Conservation (phyloP, 1,140 invertebrate species). For the Drosophila busckii region DNA sequence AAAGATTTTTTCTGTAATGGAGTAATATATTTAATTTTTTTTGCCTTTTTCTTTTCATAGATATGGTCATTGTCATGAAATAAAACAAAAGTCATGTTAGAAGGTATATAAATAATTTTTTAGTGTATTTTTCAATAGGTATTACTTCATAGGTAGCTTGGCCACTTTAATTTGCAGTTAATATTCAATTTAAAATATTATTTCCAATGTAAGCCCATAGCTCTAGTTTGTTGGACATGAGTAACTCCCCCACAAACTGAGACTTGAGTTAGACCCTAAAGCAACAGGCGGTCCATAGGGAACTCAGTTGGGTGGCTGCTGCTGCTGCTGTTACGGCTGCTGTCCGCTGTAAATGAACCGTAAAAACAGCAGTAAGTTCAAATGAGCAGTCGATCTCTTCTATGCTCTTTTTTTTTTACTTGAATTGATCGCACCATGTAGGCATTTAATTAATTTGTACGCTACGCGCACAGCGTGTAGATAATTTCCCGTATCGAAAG, state of each 20-base stretch:
- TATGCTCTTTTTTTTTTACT: constrained; percentile 27
- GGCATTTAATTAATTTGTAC: constrained; percentile 68
- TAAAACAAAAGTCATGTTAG: too few species aligned
- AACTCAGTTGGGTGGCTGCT: constrained; percentile 17
- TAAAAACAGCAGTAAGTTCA: constrained; percentile 43
- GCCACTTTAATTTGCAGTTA: too few species aligned
- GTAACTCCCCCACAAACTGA: background rate
- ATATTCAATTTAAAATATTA: too few species aligned
- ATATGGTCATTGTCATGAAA: too few species aligned
- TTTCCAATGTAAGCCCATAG: too few species aligned
- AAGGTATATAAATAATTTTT: too few species aligned
- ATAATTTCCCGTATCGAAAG: constrained; percentile 68
- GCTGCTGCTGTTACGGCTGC: background rate
- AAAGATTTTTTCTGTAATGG: too few species aligned
- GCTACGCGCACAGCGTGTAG: constrained; percentile 61
- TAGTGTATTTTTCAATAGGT: too few species aligned
- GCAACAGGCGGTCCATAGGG: constrained; percentile 54
- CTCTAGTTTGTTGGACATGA: too few species aligned
- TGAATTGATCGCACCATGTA: constrained; percentile 35
- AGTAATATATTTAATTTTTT: too few species aligned
- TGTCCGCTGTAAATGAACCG: constrained; percentile 41
- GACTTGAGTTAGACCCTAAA: constrained; percentile 1
- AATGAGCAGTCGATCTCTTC: constrained; percentile 28
- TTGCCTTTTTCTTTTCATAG: too few species aligned
- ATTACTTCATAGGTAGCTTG: too few species aligned